Conservation (phyloP, 2,113 vertebrate species). For the Saccopteryx leptura region DNA sequence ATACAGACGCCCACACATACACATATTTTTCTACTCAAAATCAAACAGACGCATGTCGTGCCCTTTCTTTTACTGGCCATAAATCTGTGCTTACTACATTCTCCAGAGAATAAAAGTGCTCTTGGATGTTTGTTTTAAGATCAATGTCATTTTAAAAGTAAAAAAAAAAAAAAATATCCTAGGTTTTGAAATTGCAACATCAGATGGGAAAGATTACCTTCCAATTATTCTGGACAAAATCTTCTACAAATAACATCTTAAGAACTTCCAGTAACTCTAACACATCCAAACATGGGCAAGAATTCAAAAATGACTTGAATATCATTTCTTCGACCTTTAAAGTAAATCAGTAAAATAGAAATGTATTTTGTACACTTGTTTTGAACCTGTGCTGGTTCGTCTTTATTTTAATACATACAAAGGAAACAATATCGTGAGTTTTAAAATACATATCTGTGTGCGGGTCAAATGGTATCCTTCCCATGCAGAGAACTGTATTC, state of each 20-base stretch:
- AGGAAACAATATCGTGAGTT: background rate
- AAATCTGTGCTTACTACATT: slow-evolving; percentile 43
- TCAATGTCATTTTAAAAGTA: slow-evolving; percentile 34
- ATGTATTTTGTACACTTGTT: slow-evolving; percentile 1
- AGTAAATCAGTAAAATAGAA: background rate
- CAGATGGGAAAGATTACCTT: background rate
- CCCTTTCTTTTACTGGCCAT: slow-evolving; percentile 44
- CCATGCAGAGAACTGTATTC: background rate
- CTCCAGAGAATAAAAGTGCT: slow-evolving; percentile 23
- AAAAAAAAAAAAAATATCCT: background rate
- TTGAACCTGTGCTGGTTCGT: background rate
- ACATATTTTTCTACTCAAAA: slow-evolving; percentile 64
- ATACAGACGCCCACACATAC: background rate
- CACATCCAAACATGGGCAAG: background rate
- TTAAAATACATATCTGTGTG: background rate
- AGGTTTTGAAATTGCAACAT: slow-evolving; percentile 33
- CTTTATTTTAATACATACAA: background rate
- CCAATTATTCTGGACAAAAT: slow-evolving; percentile 27
- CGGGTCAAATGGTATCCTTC: background rate
- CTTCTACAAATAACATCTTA: background rate
- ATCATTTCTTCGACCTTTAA: background rate
- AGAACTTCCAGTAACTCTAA: background rate
- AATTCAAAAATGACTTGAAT: slow-evolving; percentile 19
- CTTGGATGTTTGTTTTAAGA: slow-evolving; percentile 59
- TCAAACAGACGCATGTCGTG: slow-evolving; percentile 56